Evolutionary conservation across 2,113 vertebrate species (phyloP), one percentile per base, ranked within the genome.

Genomic region (Scalopus aquaticus): DNA sequence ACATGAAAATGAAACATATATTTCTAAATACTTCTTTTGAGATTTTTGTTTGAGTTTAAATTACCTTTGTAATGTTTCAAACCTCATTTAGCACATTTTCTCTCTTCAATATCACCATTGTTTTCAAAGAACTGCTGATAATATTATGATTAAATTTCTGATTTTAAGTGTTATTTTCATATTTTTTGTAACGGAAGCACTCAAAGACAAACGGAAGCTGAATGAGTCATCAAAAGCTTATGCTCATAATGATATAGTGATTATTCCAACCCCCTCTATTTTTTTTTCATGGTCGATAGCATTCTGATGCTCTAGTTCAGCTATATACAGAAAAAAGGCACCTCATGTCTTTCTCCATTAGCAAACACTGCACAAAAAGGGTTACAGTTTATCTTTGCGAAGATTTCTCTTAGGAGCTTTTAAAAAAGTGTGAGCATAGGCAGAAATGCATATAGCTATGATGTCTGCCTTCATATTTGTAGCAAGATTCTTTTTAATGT

Each of bases 371-470:
- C 84, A 80, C 84, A 93, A 96, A 96, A 94, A 94, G 81, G 90
- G 93, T 96, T 96, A 97, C 65, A 88, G 93, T 95, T 93, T 85
- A 96, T 96, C 92, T 94, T 92, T 90, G 95, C 90, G 88, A 96
- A 94, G 95, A 95, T 97, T 95, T 96, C 95, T 96, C 96, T 91
- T 77, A 97, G 97, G 97, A 92, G 96, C 97, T 93, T 96, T 97
- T 95, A 5, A 91, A 95, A 97, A 97, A 97, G 92, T 94, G 94
- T 96, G 83, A 86, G 90, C 96, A 60, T 96, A 93, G 96, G 95
- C 95, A 97, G 90, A 96, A 96, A 97, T 83, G 92, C 90, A 96
- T 82, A 89, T 13, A 90, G 95, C 93, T 96, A 82, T 96, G 97
- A 97, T 97, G 93, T 95, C 93, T 96, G 84, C 44, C 1, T 93